phyloP scores from a whole-genome alignment of 2,888 invertebrate species.

The Oligia latruncula region DNA sequence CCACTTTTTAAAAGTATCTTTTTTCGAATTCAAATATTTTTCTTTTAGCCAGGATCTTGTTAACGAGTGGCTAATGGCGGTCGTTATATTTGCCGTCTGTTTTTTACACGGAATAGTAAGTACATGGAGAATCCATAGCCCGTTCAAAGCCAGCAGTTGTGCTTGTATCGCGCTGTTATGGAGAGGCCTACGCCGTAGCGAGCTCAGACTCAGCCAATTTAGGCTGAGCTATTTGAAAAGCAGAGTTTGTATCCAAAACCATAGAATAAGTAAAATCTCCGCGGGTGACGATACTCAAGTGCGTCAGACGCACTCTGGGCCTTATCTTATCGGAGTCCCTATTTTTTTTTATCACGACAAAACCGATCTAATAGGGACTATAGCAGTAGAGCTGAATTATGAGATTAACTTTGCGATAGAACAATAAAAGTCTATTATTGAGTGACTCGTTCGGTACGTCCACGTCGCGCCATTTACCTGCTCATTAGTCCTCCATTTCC shows the following conservation, averaged over 20 bases:
- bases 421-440: not conserved
- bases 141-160: not conserved
- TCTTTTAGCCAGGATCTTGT: conserved; percentile 61
- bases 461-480: not conserved
- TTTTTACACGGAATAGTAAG: conserved; percentile 9
- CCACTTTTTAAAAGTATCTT: conserved; percentile 43
- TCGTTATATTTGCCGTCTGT: conserved; percentile 60
- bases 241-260: not conserved
- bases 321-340: not conserved
- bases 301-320: not conserved
- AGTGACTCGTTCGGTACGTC: too few species aligned
- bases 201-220: not conserved
- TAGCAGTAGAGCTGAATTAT: not conserved
- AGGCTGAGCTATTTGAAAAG: not conserved
- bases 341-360: not conserved
- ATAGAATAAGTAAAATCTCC: not conserved
- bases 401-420: not conserved
- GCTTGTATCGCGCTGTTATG: not conserved
- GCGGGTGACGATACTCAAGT: too few species aligned
- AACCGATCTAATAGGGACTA: not conserved
- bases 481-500: conserved; percentile 23
- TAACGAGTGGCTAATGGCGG: conserved; percentile 73
- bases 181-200: not conserved
- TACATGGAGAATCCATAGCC: conserved; percentile 9
- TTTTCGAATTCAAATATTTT: conserved; percentile 56